These are phyloP conservation scores for Premnoplex brunnescens DNA, from an alignment of 2,797 vertebrate genomes.

Conservation along the genomic window DNA sequence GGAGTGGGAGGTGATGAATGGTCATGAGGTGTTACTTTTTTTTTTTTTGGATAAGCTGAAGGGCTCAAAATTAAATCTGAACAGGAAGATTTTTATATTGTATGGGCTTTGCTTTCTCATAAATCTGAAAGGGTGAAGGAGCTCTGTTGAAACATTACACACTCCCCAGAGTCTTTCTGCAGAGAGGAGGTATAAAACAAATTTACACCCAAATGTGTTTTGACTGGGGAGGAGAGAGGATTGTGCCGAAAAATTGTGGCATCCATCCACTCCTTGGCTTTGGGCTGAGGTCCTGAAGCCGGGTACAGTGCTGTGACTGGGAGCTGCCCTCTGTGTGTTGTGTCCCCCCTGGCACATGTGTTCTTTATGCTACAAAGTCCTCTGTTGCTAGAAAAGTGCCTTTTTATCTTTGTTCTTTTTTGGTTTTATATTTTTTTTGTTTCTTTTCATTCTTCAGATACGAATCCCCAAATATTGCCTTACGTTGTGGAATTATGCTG, in stretches of 20 bases:
- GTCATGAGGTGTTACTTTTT: neutral
- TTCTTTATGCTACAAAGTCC: neutral
- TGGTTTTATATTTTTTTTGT: neutral
- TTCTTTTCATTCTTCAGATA: constrained; percentile 79
- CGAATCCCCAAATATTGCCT: constrained; percentile 89
- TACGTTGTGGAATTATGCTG: constrained; percentile 97
- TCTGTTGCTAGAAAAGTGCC: neutral
- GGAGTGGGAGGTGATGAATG: neutral
- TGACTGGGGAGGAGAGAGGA: neutral
- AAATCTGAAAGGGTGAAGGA: neutral
- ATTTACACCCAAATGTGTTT: neutral
- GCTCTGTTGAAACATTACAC: neutral
- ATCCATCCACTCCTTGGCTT: neutral
- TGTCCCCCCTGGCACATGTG: rapidly evolving
- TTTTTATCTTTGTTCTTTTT: neutral
- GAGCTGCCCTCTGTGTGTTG: rapidly evolving
- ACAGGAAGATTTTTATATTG: neutral
- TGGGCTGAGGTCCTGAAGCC: neutral
- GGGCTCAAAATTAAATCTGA: neutral
- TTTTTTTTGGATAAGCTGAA: neutral
- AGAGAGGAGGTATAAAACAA: neutral
- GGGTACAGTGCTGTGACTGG: neutral
- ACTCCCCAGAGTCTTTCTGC: rapidly evolving
- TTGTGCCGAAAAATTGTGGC: neutral
- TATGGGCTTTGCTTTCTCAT: neutral